phyloP scores from a whole-genome alignment of 2,888 invertebrate species.

The Lasioglossum figueresi region DNA sequence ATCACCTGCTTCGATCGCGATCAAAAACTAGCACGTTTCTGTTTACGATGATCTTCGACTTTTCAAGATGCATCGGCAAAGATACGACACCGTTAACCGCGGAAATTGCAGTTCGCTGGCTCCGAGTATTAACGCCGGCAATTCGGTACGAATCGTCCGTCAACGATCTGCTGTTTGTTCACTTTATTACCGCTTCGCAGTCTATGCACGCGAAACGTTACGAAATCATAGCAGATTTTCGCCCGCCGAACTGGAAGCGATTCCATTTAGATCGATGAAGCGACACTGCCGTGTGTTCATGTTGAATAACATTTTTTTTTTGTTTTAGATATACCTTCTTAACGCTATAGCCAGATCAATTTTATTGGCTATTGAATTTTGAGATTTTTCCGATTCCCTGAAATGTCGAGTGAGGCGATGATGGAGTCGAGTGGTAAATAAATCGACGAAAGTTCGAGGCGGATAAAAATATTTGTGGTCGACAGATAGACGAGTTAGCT shows the following conservation, averaged over 20 bases:
- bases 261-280: conserved; percentile 21
- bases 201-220: conserved; percentile 46
- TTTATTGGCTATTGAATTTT: neutral
- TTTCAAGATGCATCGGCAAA: neutral
- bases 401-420: neutral
- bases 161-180: conserved; percentile 25
- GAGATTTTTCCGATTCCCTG: neutral
- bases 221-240: conserved; percentile 12
- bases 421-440: neutral
- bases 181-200: conserved; percentile 34
- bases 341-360: neutral
- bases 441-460: neutral
- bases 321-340: neutral
- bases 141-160: conserved; percentile 30
- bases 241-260: neutral
- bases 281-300: neutral
- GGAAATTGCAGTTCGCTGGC: neutral
- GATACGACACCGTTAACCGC: neutral
- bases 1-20: neutral
- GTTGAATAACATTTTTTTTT: neutral
- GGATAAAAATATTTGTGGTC: neutral
- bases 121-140: neutral
- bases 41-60: neutral
- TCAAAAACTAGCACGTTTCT: neutral
- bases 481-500: neutral